These are phyloP conservation scores for Misgurnus mizolepis DNA, from an alignment of 2,113 vertebrate species.

Conservation along the genomic window DNA sequence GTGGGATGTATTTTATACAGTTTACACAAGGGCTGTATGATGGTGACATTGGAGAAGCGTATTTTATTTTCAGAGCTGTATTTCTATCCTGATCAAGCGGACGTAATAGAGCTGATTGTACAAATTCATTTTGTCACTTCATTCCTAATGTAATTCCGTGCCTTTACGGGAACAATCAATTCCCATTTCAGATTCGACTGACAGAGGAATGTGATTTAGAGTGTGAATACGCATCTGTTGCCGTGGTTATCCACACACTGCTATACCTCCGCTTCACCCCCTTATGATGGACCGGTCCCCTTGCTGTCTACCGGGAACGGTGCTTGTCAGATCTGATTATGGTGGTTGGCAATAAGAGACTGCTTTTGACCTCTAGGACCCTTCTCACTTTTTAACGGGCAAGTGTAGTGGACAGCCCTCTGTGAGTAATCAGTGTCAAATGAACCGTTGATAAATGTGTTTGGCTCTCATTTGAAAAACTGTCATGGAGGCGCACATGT, in stretches of 20 bases:
- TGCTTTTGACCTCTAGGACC: slow-evolving; percentile 56
- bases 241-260: slow-evolving; percentile 14
- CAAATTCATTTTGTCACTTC: not conserved
- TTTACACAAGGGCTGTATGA: not conserved
- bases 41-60: not conserved
- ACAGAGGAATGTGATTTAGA: slow-evolving; percentile 49
- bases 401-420: slow-evolving; percentile 50
- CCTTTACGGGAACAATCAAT: slow-evolving; percentile 43
- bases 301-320: slow-evolving; percentile 35
- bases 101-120: not conserved
- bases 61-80: not conserved
- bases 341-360: slow-evolving; percentile 52
- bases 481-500: slow-evolving; percentile 41
- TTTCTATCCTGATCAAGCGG: not conserved
- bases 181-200: slow-evolving; percentile 38
- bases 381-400: slow-evolving; percentile 53
- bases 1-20: slow-evolving; percentile 11
- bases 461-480: slow-evolving; percentile 51
- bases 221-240: slow-evolving; percentile 49
- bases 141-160: slow-evolving; percentile 31
- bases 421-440: slow-evolving; percentile 56
- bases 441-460: slow-evolving; percentile 55
- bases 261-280: not conserved
- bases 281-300: slow-evolving; percentile 45
- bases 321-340: slow-evolving; percentile 58